Evolutionary conservation across 1,140 invertebrate genomes (phyloP).

Genomic region (Hypsibius dujardini): DNA sequence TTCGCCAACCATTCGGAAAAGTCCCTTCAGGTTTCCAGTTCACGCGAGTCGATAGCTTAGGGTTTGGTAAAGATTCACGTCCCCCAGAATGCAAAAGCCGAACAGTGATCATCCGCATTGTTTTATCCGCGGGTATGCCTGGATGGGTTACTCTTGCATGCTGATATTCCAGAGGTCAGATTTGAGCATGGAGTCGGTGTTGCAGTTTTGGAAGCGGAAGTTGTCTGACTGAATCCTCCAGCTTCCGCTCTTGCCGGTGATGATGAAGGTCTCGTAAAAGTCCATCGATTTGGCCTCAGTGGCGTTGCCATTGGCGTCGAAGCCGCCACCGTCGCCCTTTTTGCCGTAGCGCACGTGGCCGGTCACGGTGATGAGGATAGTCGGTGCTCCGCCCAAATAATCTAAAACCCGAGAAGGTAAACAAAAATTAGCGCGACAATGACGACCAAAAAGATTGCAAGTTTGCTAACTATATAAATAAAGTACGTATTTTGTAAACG

Average conservation of each 20-base stretch:
- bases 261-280: conserved; percentile 16
- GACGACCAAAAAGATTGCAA: no score
- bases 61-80: no score
- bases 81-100: no score
- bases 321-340: not conserved
- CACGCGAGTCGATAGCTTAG: no score
- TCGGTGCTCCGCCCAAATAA: not conserved
- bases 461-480: not conserved
- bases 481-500: not conserved
- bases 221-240: conserved; percentile 14
- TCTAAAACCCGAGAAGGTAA: no score
- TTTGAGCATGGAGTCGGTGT: conserved; percentile 15
- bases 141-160: conserved; percentile 1
- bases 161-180: not conserved
- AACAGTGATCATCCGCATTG: no score
- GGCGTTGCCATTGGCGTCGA: not conserved
- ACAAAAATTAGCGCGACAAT: no score
- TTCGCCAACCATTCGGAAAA: no score
- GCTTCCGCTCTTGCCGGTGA: conserved; percentile 11
- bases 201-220: conserved; percentile 12
- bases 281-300: not conserved
- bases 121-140: no score
- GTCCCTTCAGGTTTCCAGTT: no score
- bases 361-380: not conserved
- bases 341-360: not conserved